These are phyloP conservation scores for Thyatira batis DNA, from an alignment of 2,888 invertebrate genomes.

Conservation along the genomic window DNA sequence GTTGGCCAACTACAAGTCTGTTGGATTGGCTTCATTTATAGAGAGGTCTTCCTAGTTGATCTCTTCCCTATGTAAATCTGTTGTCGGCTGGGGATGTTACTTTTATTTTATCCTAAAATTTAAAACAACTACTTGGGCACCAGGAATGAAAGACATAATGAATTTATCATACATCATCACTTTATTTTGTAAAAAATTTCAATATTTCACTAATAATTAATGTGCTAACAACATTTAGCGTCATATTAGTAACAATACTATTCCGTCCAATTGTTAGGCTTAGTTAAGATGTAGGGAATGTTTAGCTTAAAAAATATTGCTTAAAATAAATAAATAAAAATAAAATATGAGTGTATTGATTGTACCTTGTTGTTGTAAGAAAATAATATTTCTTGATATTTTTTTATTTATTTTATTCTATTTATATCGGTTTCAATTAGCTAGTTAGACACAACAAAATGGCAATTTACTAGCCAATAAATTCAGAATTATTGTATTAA, in stretches of 20 bases:
- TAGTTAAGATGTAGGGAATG: conserved; percentile 1
- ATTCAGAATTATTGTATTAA: too few relatives aligned
- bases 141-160: not conserved
- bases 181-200: conserved; percentile 28
- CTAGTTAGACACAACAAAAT: too few relatives aligned
- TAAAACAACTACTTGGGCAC: not conserved
- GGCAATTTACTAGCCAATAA: too few relatives aligned
- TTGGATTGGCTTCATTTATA: too few relatives aligned
- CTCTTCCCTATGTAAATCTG: too few relatives aligned
- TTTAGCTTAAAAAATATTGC: conserved; percentile 10
- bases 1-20: too few relatives aligned
- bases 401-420: not conserved
- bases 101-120: too few relatives aligned
- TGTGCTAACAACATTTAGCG: conserved; percentile 1
- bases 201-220: conserved; percentile 10
- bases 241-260: conserved; percentile 1
- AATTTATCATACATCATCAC: conserved; percentile 6
- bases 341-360: conserved; percentile 9
- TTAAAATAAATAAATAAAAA: conserved; percentile 9
- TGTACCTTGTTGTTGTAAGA: conserved; percentile 12
- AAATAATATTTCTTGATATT: conserved; percentile 6
- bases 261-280: not conserved
- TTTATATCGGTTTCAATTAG: too few relatives aligned
- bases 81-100: too few relatives aligned
- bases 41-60: too few relatives aligned